Conservation (phyloP, 2,797 vertebrate genomes). For the Falco concolor region DNA sequence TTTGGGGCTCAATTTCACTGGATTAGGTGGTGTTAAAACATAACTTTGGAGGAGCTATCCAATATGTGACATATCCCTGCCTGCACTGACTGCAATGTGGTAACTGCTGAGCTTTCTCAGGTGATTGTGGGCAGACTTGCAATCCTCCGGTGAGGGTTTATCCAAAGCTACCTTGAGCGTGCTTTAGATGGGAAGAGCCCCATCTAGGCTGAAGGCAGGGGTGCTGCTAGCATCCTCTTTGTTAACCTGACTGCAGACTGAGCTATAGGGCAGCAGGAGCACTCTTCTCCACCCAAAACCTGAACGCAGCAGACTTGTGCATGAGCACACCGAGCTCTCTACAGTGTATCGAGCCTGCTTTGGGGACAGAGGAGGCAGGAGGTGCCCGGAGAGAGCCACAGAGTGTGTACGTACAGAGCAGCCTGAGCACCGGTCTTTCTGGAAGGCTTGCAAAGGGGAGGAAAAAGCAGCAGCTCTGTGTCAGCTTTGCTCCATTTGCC, state of each 20-base stretch:
- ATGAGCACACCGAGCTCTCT: not conserved
- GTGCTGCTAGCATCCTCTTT: not conserved
- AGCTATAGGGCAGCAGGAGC: not conserved
- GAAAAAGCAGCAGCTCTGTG: not conserved
- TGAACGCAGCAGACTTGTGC: not conserved
- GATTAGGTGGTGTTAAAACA: not conserved
- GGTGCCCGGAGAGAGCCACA: not conserved
- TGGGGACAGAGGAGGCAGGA: not conserved
- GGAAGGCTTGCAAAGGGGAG: not conserved
- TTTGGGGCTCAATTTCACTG: not conserved
- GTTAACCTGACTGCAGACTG: not conserved
- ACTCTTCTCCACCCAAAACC: no score
- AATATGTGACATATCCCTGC: not conserved
- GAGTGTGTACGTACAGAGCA: fast-evolving
- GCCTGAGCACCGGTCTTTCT: not conserved
- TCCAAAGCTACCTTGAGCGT: not conserved
- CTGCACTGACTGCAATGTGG: no score
- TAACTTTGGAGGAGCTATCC: not conserved
- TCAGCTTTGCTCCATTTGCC: not conserved
- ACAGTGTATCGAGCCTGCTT: fast-evolving
- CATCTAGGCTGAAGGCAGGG: not conserved
- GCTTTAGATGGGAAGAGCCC: not conserved
- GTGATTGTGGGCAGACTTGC: not conserved
- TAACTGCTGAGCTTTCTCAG: not conserved
- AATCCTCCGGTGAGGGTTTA: not conserved